Evolutionary conservation across 2,113 vertebrate species (phyloP), one percentile per base, ranked within the genome.

Genomic region (Rhea americana): DNA sequence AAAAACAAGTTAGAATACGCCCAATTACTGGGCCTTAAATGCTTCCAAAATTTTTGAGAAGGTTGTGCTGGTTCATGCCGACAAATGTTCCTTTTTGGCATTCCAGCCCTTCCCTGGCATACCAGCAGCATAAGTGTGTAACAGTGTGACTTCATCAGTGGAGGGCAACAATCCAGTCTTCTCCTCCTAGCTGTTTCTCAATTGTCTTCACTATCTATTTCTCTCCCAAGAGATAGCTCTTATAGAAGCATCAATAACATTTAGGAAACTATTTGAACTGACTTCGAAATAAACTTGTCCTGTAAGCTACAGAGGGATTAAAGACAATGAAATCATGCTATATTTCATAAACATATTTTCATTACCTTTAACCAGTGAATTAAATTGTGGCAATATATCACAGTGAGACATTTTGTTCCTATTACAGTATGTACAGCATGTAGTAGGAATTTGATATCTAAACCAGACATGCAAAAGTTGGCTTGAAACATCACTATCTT

Each of bases 11-110:
- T 56, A 83, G 82, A 94, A 93, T 88, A 95, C 35, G 0, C 93
- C 89, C 91, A 95, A 95, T 91, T 95, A 93, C 85, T 90, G 70
- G 28, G 25, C 68, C 41, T 79, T 70, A 75, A 82, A 93, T 41
- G 81, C 45, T 96, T 96, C 94, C 94, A 95, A 93, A 91, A 86
- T 86, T 95, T 95, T 95, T 95, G 90, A 88, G 82, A 86, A 88
- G 8, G 85, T 86, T 94, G 58, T 1, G 9, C 80, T 88, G 45
- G 62, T 78, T 95, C 88, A 86, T 66, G 77, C 56, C 0, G 35
- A 92, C 68, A 48, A 93, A 59, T 79, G 87, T 72, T 96, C 76
- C 79, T 77, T 94, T 88, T 85, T 94, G 94, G 85, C 93, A 93
- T 58, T 48, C 58, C 85, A 96, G 86, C 77, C 83, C 62, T 89